Percentiles rank a stretch among this genome's conserved stretches.
Evolutionary conservation across 2,888 invertebrate species (phyloP).

Genomic region (Drosophila multiciliata): DNA sequence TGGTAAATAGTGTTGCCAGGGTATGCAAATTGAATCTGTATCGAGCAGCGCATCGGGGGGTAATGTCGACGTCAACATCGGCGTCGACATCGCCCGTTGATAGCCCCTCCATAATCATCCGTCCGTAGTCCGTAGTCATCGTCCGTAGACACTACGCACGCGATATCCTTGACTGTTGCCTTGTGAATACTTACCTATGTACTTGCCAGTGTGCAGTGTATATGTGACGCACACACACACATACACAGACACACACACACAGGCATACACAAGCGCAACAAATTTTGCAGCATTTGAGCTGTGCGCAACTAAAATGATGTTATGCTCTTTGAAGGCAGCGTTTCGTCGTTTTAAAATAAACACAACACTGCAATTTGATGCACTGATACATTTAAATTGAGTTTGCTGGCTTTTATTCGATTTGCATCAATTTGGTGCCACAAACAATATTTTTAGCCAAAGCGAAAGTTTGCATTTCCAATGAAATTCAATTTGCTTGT

Average conservation of each 20-base stretch:
- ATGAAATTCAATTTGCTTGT: slow-evolving; percentile 6
- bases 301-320: slow-evolving; percentile 16
- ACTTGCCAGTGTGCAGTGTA: slow-evolving; percentile 24
- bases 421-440: slow-evolving; percentile 4
- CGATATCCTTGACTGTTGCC: slow-evolving; percentile 71
- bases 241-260: neutral
- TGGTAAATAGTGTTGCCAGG: slow-evolving; percentile 17
- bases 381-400: slow-evolving; percentile 27
- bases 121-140: neutral
- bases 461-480: slow-evolving; percentile 24
- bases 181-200: slow-evolving; percentile 63
- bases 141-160: slow-evolving; percentile 51
- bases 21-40: slow-evolving; percentile 45
- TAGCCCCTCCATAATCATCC: slow-evolving; percentile 24
- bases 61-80: slow-evolving; percentile 28
- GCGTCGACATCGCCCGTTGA: slow-evolving; percentile 33
- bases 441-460: neutral
- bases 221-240: slow-evolving; percentile 5
- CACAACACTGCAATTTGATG: slow-evolving; percentile 32
- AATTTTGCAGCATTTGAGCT: slow-evolving; percentile 39
- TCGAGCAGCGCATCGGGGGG: slow-evolving; percentile 40
- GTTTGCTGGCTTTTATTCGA: slow-evolving; percentile 16
- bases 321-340: slow-evolving; percentile 20
- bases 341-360: slow-evolving; percentile 29
- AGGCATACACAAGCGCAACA: neutral